These are phyloP conservation scores for Saxicola maurus DNA, from an alignment of 2,797 vertebrate species.

Conservation along the genomic window DNA sequence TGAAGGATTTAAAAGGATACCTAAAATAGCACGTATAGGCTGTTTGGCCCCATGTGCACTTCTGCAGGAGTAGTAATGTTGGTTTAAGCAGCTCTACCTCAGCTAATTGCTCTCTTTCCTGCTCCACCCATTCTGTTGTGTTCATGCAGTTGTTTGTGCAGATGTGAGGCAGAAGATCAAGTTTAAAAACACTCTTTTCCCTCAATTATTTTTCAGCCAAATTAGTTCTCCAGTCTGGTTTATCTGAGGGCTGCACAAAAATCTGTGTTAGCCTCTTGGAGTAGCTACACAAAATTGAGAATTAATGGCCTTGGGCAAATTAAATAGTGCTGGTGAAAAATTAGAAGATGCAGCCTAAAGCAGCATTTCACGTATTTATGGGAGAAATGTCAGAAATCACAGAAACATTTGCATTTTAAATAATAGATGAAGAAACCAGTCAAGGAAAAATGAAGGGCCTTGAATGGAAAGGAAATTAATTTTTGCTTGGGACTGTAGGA, in stretches of 20 bases:
- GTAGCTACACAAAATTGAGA: background rate
- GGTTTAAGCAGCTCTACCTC: constrained; percentile 28
- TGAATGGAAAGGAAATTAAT: background rate
- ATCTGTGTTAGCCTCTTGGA: background rate
- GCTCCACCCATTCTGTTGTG: constrained; percentile 33
- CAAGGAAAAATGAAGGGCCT: background rate
- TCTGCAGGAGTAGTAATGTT: constrained; percentile 1
- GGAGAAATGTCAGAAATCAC: background rate
- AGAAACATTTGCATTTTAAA: background rate
- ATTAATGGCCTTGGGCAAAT: background rate
- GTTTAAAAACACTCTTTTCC: background rate
- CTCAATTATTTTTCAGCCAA: constrained; percentile 15
- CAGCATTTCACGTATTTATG: background rate
- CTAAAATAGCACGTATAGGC: constrained; percentile 30
- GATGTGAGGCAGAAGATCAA: constrained; percentile 26
- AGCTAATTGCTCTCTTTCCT: constrained; percentile 52
- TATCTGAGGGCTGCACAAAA: background rate
- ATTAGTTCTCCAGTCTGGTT: background rate
- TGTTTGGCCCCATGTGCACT: background rate
- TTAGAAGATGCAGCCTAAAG: background rate
- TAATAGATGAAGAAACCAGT: background rate
- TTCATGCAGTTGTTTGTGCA: constrained; percentile 36
- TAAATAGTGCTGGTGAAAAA: background rate
- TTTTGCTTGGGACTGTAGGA: background rate
- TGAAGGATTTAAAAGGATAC: constrained; percentile 28